These are phyloP conservation scores for Heliconius hewitsoni DNA, from an alignment of 1,140 invertebrate genomes.

Conservation along the genomic window DNA sequence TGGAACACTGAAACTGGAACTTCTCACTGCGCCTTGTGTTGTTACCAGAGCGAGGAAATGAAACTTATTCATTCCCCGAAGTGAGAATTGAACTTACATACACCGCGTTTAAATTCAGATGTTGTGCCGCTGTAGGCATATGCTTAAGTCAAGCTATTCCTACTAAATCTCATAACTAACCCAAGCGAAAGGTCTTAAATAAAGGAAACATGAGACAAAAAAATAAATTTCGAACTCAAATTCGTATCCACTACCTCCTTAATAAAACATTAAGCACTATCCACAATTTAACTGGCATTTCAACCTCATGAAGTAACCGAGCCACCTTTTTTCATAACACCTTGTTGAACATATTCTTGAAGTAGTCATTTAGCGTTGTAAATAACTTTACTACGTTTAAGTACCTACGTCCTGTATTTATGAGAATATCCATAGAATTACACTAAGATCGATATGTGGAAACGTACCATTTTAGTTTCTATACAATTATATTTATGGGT, in stretches of 20 bases:
- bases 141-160: no score
- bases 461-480: not conserved
- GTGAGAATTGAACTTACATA: no score
- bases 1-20: no score
- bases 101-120: no score
- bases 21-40: no score
- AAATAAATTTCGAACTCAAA: not conserved
- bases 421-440: not conserved
- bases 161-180: not conserved
- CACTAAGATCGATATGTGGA: not conserved
- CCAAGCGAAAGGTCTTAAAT: not conserved
- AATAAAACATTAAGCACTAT: not conserved
- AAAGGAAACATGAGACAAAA: not conserved
- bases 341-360: not conserved
- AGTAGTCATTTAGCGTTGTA: slow-evolving; percentile 8
- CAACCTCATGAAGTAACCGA: not conserved
- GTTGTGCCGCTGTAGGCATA: no score
- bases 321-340: slow-evolving; percentile 6
- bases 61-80: no score
- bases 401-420: not conserved
- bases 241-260: not conserved
- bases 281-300: not conserved
- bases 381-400: slow-evolving; percentile 9
- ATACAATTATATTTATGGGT: not conserved
- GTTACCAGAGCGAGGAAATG: no score